A percentile compares a stretch with the other conserved stretches of the same genome.
These are phyloP conservation scores for Platichthys stellatus DNA, from an alignment of 2,113 vertebrate genomes.

Conservation along the genomic window DNA sequence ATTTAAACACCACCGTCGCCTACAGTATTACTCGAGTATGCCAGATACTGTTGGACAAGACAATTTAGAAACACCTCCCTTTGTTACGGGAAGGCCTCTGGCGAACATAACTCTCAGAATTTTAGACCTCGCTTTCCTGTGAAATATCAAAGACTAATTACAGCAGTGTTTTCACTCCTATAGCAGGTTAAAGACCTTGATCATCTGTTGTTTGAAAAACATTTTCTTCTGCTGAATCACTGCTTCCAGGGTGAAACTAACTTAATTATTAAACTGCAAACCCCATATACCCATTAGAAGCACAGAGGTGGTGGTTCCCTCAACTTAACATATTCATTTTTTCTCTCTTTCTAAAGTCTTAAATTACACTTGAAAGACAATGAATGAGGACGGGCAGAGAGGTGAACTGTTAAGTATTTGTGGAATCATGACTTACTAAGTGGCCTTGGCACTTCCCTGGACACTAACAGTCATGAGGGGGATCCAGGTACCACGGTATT, in stretches of 20 bases:
- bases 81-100: slow-evolving; percentile 8
- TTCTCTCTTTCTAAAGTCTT: neutral
- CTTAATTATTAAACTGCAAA: neutral
- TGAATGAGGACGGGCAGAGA: neutral
- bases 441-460: slow-evolving; percentile 97
- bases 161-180: neutral
- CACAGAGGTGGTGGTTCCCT: neutral
- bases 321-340: neutral
- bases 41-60: neutral
- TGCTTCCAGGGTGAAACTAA: neutral
- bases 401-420: neutral
- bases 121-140: neutral
- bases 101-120: neutral
- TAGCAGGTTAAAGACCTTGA: slow-evolving; percentile 10
- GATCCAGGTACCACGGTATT: slow-evolving; percentile 98
- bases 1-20: too few species aligned
- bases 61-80: slow-evolving; percentile 7
- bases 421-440: slow-evolving; percentile 89
- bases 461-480: slow-evolving; percentile 93
- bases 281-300: neutral
- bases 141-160: slow-evolving; percentile 12
- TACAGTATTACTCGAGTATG: too few species aligned
- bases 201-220: neutral
- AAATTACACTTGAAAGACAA: neutral
- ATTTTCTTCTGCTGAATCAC: neutral